Evolutionary conservation across 1,140 invertebrate species (phyloP).

Genomic region (Zophobas morio): DNA sequence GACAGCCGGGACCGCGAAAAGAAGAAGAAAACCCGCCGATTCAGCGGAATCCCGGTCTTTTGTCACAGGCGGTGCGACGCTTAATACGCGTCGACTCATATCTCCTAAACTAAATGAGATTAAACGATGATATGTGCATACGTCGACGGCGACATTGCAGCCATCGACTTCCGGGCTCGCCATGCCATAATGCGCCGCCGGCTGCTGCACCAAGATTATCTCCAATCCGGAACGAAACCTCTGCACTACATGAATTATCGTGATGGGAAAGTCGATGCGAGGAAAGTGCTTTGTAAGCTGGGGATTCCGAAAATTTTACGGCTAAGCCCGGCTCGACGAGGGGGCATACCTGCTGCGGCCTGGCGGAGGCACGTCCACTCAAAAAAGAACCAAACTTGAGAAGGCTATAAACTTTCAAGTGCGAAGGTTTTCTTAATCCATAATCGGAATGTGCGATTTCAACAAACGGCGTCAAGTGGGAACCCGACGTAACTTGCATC

Average conservation of each 20-base stretch:
- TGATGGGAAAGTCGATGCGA: conserved; percentile 16
- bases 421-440: too few relatives aligned
- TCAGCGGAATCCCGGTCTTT: conserved; percentile 50
- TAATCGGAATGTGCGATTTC: too few relatives aligned
- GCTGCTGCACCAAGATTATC: conserved; percentile 43
- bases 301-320: background rate
- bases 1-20: conserved; percentile 57
- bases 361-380: too few relatives aligned
- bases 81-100: conserved; percentile 54
- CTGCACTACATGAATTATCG: conserved; percentile 22
- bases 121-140: conserved; percentile 58
- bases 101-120: conserved; percentile 52
- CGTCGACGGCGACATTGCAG: conserved; percentile 31
- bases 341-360: too few relatives aligned
- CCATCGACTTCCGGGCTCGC: conserved; percentile 38
- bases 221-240: conserved; percentile 36
- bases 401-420: too few relatives aligned
- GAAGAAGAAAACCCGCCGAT: conserved; percentile 56
- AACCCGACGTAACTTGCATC: too few relatives aligned
- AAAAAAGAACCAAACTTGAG: too few relatives aligned
- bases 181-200: background rate
- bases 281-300: conserved; percentile 26
- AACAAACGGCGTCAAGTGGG: too few relatives aligned
- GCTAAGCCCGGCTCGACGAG: too few relatives aligned
- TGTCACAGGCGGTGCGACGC: conserved; percentile 53